These are phyloP conservation scores for Synanceia verrucosa DNA, from an alignment of 2,797 vertebrate genomes.

Conservation along the genomic window DNA sequence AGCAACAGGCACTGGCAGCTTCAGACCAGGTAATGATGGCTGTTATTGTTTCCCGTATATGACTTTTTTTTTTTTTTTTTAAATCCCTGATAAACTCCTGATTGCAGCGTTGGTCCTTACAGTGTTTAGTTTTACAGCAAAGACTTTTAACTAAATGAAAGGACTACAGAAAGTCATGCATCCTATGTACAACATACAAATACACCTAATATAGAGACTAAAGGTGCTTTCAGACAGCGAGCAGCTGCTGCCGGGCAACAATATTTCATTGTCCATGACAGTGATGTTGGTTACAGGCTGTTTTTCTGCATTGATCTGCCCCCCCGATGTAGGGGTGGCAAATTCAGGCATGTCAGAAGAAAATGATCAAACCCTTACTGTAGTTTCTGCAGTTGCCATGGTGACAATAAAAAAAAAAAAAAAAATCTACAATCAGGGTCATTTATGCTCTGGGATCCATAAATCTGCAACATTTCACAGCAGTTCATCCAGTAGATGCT, in stretches of 20 bases:
- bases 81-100: not conserved
- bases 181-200: not conserved
- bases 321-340: not conserved
- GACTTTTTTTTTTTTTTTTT: not conserved
- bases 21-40: constrained; percentile 87
- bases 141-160: not conserved
- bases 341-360: not conserved
- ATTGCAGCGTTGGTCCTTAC: not conserved
- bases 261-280: too few relatives aligned
- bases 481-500: not conserved
- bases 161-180: not conserved
- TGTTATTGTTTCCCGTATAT: not conserved
- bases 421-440: not conserved
- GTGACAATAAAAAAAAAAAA: too few relatives aligned
- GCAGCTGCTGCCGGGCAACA: not conserved
- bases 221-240: not conserved
- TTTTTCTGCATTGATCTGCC: not conserved
- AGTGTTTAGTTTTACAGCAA: not conserved
- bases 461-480: not conserved
- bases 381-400: constrained; percentile 2
- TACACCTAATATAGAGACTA: not conserved
- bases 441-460: not conserved
- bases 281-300: not conserved
- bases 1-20: constrained; percentile 92
- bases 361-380: not conserved